Conservation (phyloP, 2,113 vertebrate genomes). For the Nothocercus nigrocapillus region DNA sequence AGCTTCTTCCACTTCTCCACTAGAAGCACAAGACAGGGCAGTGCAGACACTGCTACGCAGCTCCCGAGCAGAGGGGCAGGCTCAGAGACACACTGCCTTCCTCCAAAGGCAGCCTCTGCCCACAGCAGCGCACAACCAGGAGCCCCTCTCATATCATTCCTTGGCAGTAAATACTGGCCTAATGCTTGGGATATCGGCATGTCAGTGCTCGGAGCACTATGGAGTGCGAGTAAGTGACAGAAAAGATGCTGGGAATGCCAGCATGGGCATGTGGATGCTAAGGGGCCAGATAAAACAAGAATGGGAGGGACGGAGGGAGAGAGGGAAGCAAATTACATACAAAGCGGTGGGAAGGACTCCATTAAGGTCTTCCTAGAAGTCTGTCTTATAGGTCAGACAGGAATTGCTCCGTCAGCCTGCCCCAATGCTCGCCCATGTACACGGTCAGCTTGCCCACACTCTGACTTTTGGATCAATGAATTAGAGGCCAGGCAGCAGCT, state of each 20-base stretch:
- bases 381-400: background rate
- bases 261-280: background rate
- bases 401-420: background rate
- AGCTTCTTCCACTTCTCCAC: conserved; percentile 92
- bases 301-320: rapidly evolving
- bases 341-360: background rate
- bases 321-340: background rate
- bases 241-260: background rate
- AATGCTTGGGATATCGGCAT: background rate
- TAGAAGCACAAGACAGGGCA: conserved; percentile 52
- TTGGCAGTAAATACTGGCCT: background rate
- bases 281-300: background rate
- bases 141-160: background rate
- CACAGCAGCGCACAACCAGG: background rate
- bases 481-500: background rate
- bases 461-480: background rate
- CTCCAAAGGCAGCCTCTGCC: background rate
- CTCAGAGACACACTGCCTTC: background rate
- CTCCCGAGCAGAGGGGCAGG: background rate
- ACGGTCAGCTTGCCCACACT: background rate
- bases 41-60: background rate
- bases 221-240: background rate
- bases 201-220: background rate
- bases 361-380: background rate
- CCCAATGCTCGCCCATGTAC: background rate